Conservation (phyloP, 2,797 vertebrate species). For the Eospalax fontanierii region DNA sequence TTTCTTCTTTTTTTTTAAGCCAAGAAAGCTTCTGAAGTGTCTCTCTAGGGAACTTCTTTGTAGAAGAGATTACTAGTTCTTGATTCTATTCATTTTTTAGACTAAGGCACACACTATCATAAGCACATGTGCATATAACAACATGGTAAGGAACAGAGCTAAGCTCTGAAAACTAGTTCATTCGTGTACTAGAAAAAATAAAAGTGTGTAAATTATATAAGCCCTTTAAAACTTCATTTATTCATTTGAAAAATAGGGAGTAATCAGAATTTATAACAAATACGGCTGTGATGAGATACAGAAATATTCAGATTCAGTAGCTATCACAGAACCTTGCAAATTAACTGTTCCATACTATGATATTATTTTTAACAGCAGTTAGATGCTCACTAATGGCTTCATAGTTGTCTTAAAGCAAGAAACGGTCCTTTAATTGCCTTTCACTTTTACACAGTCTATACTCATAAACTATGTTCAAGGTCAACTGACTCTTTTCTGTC, state of each 20-base stretch:
- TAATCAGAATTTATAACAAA: conserved; percentile 6
- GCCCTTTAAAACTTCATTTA: background rate
- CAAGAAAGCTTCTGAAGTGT: conserved; percentile 52
- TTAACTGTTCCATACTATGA: background rate
- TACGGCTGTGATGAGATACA: background rate
- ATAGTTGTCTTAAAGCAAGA: conserved; percentile 9
- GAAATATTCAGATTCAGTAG: background rate
- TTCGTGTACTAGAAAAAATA: conserved; percentile 25
- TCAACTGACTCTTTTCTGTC: background rate
- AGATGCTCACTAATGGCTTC: background rate
- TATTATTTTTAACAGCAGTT: background rate
- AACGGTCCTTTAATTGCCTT: conserved; percentile 19
- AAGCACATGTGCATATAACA: background rate
- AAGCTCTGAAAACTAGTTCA: background rate
- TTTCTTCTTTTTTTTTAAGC: conserved; percentile 34
- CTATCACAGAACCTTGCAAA: background rate
- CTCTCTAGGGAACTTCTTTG: background rate
- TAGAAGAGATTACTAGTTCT: background rate
- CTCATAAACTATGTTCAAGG: background rate
- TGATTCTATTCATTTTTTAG: conserved; percentile 31
- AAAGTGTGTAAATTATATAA: background rate
- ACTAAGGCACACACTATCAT: background rate
- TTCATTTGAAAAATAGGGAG: conserved; percentile 23
- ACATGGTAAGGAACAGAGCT: background rate
- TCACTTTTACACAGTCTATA: background rate